A percentile compares a stretch with the other conserved stretches of the same genome.
Conservation (phyloP, 2,797 vertebrate genomes). For the Leptoclinus maculatus region DNA sequence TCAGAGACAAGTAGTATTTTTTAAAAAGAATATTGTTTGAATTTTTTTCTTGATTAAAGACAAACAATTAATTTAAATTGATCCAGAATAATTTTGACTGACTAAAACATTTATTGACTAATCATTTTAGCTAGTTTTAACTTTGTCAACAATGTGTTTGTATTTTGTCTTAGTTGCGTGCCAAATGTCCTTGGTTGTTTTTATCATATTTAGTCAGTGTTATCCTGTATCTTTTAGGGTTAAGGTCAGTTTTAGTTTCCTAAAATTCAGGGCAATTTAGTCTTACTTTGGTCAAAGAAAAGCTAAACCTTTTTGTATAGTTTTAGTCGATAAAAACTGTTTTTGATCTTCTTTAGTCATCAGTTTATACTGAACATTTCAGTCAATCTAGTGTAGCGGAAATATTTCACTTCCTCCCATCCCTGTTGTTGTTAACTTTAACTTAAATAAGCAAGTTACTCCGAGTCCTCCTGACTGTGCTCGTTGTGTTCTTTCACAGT, state of each 20-base stretch:
- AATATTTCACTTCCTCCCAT: too few species aligned
- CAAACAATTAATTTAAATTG: neutral
- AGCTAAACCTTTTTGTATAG: neutral
- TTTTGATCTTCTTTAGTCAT: neutral
- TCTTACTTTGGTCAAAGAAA: neutral
- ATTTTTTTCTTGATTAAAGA: neutral
- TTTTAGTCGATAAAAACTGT: neutral
- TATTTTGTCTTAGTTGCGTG: neutral
- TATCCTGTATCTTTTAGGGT: neutral
- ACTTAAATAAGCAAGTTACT: too few species aligned
- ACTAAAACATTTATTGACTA: neutral
- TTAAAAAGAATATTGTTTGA: neutral
- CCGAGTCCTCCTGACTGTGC: too few species aligned
- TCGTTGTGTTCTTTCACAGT: too few species aligned
- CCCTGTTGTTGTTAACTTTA: neutral
- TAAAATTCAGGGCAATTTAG: neutral
- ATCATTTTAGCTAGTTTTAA: too few species aligned
- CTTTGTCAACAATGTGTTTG: neutral
- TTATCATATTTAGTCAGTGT: neutral
- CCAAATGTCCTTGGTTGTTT: neutral
- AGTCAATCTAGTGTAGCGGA: too few species aligned
- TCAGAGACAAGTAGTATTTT: neutral
- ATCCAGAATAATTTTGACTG: neutral
- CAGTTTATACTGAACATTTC: too few species aligned
- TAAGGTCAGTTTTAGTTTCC: too few species aligned